These are phyloP conservation scores for Vidua chalybeata DNA, from an alignment of 2,113 vertebrate species.

Conservation along the genomic window DNA sequence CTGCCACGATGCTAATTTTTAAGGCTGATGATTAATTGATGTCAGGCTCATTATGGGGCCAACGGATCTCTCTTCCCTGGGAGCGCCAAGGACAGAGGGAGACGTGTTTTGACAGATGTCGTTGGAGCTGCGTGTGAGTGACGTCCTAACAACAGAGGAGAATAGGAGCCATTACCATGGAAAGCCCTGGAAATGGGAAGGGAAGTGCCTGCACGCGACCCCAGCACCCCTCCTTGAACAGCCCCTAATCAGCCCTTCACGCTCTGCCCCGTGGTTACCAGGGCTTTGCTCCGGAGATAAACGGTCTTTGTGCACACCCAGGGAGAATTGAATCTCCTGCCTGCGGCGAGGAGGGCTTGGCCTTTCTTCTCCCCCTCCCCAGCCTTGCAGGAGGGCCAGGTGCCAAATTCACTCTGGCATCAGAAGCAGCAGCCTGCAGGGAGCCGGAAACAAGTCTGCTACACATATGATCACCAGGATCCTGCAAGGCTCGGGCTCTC, in stretches of 20 bases:
- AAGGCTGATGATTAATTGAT: slow-evolving; percentile 64
- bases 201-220: slow-evolving; percentile 32
- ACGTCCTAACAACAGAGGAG: neutral
- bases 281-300: neutral
- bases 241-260: slow-evolving; percentile 40
- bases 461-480: neutral
- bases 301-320: neutral
- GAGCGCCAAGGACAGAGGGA: neutral
- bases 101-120: slow-evolving; percentile 60
- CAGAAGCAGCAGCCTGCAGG: neutral
- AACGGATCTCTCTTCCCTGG: neutral
- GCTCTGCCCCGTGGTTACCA: slow-evolving; percentile 13
- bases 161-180: slow-evolving; percentile 32
- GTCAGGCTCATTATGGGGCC: slow-evolving; percentile 41
- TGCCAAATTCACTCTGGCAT: slow-evolving; percentile 46
- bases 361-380: slow-evolving; percentile 18
- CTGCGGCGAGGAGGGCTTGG: neutral
- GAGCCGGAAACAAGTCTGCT: neutral
- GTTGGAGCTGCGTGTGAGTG: neutral
- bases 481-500: neutral
- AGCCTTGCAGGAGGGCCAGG: slow-evolving; percentile 24
- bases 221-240: neutral
- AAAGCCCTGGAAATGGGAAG: slow-evolving; percentile 48
- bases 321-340: slow-evolving; percentile 9
- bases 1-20: slow-evolving; percentile 49